phyloP scores from a whole-genome alignment of 2,888 invertebrate species.

The Luperina testacea region DNA sequence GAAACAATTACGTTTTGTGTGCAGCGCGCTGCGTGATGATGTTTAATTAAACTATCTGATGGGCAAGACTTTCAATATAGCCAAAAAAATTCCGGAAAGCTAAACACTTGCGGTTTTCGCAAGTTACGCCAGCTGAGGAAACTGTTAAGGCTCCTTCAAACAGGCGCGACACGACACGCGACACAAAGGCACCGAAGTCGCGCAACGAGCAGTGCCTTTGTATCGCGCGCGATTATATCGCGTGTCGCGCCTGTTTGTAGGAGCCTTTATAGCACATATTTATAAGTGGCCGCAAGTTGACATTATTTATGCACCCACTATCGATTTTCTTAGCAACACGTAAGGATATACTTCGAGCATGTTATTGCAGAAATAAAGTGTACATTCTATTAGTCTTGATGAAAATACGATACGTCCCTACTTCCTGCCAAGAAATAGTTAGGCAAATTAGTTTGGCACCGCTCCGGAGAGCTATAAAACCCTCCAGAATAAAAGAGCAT shows the following conservation, averaged over 20 bases:
- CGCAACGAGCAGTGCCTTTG: no score
- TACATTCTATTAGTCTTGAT: neutral
- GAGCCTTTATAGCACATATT: neutral
- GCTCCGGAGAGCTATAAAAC: neutral
- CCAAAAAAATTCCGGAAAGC: slow-evolving; percentile 4
- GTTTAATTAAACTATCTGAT: neutral
- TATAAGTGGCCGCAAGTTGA: slow-evolving; percentile 30
- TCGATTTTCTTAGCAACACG: slow-evolving; percentile 43
- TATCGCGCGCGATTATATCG: no score
- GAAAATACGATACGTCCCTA: neutral
- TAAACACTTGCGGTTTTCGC: slow-evolving; percentile 21
- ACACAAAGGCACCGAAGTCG: no score
- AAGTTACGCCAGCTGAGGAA: slow-evolving; percentile 11
- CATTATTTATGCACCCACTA: slow-evolving; percentile 45
- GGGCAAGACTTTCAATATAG: neutral
- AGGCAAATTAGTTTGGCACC: neutral
- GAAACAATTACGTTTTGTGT: neutral
- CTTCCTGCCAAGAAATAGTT: neutral
- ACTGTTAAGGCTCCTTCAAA: no score
- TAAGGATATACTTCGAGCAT: neutral
- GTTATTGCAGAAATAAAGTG: slow-evolving; percentile 15
- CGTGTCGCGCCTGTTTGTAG: no score
- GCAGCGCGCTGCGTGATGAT: neutral
- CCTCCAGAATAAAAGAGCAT: neutral
- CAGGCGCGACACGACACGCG: no score